Conservation (phyloP, 37 sponge, comb jelly and placozoan species). For the Spongia lamella region DNA sequence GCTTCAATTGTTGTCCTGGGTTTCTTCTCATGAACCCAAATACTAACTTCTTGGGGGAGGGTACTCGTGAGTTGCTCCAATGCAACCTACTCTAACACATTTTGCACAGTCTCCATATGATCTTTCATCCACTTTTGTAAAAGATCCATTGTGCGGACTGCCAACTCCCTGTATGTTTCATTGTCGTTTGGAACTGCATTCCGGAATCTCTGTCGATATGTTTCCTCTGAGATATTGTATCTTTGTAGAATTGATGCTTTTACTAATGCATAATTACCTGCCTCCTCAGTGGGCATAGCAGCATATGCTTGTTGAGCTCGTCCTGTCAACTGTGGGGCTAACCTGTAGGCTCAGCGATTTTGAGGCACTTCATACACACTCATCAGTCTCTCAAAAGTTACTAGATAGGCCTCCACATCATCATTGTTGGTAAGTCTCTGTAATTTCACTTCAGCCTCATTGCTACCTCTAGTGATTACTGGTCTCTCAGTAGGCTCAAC, state of each 20-base stretch:
- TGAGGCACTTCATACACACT: background rate
- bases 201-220: constrained; percentile 42
- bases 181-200: constrained; percentile 1
- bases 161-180: constrained; percentile 39
- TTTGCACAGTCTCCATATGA: background rate
- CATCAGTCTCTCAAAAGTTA: constrained; percentile 13
- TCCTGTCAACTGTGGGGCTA: constrained; percentile 26
- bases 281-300: background rate
- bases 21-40: constrained; percentile 15
- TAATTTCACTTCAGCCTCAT: constrained; percentile 9
- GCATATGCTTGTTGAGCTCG: constrained; percentile 29
- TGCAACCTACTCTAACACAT: background rate
- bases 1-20: constrained; percentile 7
- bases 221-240: constrained; percentile 47
- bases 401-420: constrained; percentile 13
- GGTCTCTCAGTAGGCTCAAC: no score
- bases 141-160: constrained; percentile 7
- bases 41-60: background rate
- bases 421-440: background rate
- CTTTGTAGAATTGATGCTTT: constrained; percentile 35
- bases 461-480: no score
- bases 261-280: constrained; percentile 1
- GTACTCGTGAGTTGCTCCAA: constrained; percentile 10
- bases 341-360: background rate
- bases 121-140: constrained; percentile 19